Evolutionary conservation across 1,140 invertebrate species (phyloP), one percentile per base, ranked within the genome.

Genomic region (Cotesia chilonis): DNA sequence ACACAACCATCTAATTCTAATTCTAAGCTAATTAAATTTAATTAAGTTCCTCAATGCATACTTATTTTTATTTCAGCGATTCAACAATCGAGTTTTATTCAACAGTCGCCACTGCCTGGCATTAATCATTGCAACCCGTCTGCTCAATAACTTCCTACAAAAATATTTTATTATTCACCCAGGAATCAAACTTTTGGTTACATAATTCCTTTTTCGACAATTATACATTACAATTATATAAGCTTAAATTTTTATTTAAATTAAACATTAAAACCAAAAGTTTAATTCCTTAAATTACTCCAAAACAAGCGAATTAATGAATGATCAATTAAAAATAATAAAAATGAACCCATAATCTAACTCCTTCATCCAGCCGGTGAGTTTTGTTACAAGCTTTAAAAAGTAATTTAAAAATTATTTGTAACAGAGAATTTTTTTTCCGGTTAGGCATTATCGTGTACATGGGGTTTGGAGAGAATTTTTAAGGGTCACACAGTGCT

Each of bases 401-500:
- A 47, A 28, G 28, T 28, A 28, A 28, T 3, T 28, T 28, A 28
- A 28, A 47, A 47, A 47, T 47, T 47, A 47, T 47, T 47, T 9
- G 41, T 47, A 47, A 47, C 41, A 47, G 28, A 47, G 6, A 47
- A 47, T 47, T 47, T 47, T 47, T 47, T 47, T 7, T 47, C 41
- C 4, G 41, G 41, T 10, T 47, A 47, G 10, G 41, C 41, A 47
- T 47, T 47, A 7, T 47, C 41, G 10, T 47, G 41, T 9, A 47
- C 41, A 47, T 47, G 41, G 41, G 41, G 41, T 6, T 47, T 47
- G 6, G 41, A 41, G 41, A 41, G 60, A 63, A 9, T 37, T 28
- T 28, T 37, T 36, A 68, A 68, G 66, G 52, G 66, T 68, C 66
- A 68, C 66, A 41, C 66, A 65, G 54, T 20, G 66, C 51, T 51